Evolutionary conservation across 2,888 invertebrate genomes (phyloP).

Genomic region (Chydorus sphaericus): DNA sequence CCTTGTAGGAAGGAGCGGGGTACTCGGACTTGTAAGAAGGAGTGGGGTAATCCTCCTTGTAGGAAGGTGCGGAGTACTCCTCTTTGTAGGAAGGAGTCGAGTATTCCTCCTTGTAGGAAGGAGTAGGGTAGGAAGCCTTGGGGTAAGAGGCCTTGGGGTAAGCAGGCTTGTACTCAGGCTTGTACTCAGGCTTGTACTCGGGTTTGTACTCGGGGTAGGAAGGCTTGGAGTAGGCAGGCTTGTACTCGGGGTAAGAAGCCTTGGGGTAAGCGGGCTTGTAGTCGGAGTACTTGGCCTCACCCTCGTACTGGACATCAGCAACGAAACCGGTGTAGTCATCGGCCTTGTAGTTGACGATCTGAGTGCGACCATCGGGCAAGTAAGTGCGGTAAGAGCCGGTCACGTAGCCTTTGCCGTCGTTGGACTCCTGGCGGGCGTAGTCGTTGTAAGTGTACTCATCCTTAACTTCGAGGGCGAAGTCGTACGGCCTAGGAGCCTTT

Average conservation of each 20-base stretch:
- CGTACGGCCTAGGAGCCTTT: conserved; percentile 51
- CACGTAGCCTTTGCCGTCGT: conserved; percentile 14
- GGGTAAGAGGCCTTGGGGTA: too few relatives aligned
- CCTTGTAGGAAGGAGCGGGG: background rate
- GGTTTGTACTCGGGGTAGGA: too few relatives aligned
- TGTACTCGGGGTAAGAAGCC: too few relatives aligned
- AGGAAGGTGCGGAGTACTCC: conserved; percentile 53
- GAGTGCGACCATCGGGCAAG: conserved; percentile 13
- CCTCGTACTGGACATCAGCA: conserved; percentile 14
- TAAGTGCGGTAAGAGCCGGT: conserved; percentile 6
- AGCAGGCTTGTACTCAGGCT: too few relatives aligned
- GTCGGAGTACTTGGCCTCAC: conserved; percentile 9
- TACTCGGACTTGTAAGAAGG: background rate
- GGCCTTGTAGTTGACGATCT: conserved; percentile 14
- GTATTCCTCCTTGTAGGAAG: too few relatives aligned
- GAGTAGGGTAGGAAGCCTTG: too few relatives aligned
- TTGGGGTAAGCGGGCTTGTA: conserved; percentile 6
- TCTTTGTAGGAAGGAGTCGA: too few relatives aligned
- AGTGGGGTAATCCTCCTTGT: conserved; percentile 33
- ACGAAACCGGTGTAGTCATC: conserved; percentile 15
- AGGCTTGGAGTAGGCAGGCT: too few relatives aligned
- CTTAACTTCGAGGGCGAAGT: conserved; percentile 73
- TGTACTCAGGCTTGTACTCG: too few relatives aligned
- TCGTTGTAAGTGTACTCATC: conserved; percentile 64
- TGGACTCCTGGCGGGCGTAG: conserved; percentile 48